Conservation (phyloP, 2,888 invertebrate genomes). For the Ophonus ardosiacus region DNA sequence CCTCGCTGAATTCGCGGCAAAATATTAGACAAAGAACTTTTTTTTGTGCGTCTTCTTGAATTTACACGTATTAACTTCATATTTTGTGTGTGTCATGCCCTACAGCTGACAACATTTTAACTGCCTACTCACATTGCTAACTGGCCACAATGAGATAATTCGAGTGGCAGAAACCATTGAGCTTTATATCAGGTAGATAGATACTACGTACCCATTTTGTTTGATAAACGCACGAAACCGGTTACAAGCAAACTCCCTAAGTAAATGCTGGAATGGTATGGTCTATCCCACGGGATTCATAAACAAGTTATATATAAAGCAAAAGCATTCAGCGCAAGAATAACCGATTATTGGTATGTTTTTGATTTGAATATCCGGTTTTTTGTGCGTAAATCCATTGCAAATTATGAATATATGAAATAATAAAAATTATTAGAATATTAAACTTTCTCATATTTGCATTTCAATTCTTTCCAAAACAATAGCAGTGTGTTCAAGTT, state of each 20-base stretch:
- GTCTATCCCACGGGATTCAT: slow-evolving; percentile 41
- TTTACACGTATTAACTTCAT: slow-evolving; percentile 70
- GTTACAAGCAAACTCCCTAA: background rate
- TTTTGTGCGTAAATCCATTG: background rate
- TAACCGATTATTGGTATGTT: slow-evolving; percentile 7
- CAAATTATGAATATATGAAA: background rate
- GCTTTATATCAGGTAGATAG: slow-evolving; percentile 14
- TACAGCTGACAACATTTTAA: slow-evolving; percentile 52
- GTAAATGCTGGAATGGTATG: slow-evolving; percentile 42
- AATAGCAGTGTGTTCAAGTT: background rate
- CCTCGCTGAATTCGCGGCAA: slow-evolving; percentile 59
- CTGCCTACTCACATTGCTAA: slow-evolving; percentile 51
- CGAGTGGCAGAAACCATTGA: slow-evolving; percentile 7
- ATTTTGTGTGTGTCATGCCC: slow-evolving; percentile 14
- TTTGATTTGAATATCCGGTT: slow-evolving; percentile 12
- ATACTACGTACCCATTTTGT: slow-evolving; percentile 37
- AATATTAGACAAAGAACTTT: slow-evolving; percentile 59
- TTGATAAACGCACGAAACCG: background rate
- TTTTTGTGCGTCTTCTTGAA: slow-evolving; percentile 68
- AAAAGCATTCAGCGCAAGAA: background rate
- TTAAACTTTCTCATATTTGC: background rate
- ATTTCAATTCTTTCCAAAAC: no score
- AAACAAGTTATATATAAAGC: slow-evolving; percentile 58
- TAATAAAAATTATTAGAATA: background rate
- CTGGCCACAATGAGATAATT: slow-evolving; percentile 61